Base-by-base conservation (phyloP, 1,140 invertebrate species). In the Lordiphosa collinella region DNA sequence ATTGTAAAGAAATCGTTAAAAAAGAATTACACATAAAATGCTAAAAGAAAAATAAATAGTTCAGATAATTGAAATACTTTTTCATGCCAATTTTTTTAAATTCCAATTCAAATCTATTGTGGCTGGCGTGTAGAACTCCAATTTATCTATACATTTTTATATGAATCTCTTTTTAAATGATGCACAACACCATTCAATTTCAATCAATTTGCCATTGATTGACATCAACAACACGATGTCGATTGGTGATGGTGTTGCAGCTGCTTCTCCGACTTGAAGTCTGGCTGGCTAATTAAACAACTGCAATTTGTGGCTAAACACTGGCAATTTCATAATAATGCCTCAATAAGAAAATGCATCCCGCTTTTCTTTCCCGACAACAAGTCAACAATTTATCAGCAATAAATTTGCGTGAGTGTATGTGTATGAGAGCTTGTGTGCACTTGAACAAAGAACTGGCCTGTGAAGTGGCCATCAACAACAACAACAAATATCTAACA, bases 181-280 rank as follows among this genome's bases (percentile, higher is more conserved):
- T 25, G 22, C 22, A 25, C 22, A 68, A 68, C 46, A 82, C 70
- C 65, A 80, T 76, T 75, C 71, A 68, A 80, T 80, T 80, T 13
- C 43, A 61, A 71, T 71, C 61, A 80, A 80, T 82, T 82, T 80
- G 71, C 36, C 52, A 68, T 75, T 84, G 76, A 80, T 82, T 80
- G 58, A 60, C 57, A 71, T 60, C 37, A 57, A 55, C 71, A 67
- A 54, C 57, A 60, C 56, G 22, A 36, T 64, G 51, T 36, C 14
- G 36, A 7, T 25, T 25, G 22, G 22, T 25, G 22, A 25, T 25
- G 22, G 18, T 10, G 40, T 50, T 51, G 59, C 68, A 68, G 61
- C 46, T 75, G 53, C 29, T 49, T 22, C 47, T 51, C 36, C 53
- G 46, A 46, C 34, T 44, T 37, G 25, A 40, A 59, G 41, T 32